These are phyloP conservation scores for Choloepus hoffmanni DNA, from an alignment of 2,113 vertebrate species.

Conservation along the genomic window DNA sequence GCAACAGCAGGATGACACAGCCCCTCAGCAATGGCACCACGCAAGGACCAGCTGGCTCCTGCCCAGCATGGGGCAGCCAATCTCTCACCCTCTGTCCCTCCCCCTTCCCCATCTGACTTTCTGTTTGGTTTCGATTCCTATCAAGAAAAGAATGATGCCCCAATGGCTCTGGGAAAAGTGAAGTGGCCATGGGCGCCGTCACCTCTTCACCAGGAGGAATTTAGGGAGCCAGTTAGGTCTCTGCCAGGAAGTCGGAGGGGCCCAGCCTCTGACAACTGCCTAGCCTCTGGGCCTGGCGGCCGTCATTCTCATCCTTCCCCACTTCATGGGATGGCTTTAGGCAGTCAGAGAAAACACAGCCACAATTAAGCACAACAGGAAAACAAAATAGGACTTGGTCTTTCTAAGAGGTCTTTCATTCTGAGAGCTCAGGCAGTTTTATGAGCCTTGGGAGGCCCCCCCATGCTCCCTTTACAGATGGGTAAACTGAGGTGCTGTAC, in stretches of 20 bases:
- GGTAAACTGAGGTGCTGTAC: not conserved
- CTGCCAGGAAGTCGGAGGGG: conserved; percentile 51
- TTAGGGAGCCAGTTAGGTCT: conserved; percentile 40
- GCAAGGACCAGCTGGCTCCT: not conserved
- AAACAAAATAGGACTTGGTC: conserved; percentile 63
- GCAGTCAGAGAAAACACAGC: not conserved
- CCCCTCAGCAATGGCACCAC: not conserved
- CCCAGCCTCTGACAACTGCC: conserved; percentile 33
- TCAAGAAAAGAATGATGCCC: not conserved
- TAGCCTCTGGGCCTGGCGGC: conserved; percentile 10
- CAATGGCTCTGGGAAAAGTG: not conserved
- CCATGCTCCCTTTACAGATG: not conserved
- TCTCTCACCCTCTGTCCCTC: too few species aligned
- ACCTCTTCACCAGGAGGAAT: conserved; percentile 47
- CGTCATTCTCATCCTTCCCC: conserved; percentile 59
- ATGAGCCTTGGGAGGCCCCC: not conserved
- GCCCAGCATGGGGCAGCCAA: not conserved
- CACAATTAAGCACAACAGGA: not conserved
- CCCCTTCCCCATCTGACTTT: not conserved
- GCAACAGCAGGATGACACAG: not conserved
- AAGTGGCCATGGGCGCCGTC: not conserved
- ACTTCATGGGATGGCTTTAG: conserved; percentile 49
- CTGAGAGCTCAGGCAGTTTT: not conserved
- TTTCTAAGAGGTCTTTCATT: conserved; percentile 21
- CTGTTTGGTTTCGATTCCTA: not conserved